Conservation (phyloP, 2,888 invertebrate genomes). For the Leptodirus hochenwartii region DNA sequence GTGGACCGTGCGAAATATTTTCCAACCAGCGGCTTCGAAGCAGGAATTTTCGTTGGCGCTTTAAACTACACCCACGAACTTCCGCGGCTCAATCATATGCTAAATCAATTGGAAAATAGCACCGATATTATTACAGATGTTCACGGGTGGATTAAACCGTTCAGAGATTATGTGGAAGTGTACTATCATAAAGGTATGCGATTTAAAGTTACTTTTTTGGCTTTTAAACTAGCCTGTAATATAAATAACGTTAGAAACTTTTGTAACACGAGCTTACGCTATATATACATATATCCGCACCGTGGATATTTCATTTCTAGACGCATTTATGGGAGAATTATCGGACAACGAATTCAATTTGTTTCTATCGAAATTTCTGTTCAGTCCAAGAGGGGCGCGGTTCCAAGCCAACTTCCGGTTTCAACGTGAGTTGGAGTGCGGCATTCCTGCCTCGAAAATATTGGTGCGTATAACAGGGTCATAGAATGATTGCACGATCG, state of each 20-base stretch:
- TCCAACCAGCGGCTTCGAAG: conserved; percentile 45
- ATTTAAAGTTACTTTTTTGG: no score
- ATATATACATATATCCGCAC: not conserved
- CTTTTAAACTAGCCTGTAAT: not conserved
- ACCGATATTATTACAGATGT: conserved; percentile 34
- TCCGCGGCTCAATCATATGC: conserved; percentile 34
- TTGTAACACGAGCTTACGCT: not conserved
- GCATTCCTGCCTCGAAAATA: conserved; percentile 36
- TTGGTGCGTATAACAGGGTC: conserved; percentile 26
- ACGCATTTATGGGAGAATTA: conserved; percentile 27
- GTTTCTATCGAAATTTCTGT: conserved; percentile 50
- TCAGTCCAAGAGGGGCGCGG: conserved; percentile 46
- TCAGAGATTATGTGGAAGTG: conserved; percentile 37
- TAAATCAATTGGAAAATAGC: conserved; percentile 32
- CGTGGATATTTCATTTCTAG: no score
- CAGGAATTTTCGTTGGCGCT: conserved; percentile 44
- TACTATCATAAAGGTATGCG: conserved; percentile 40
- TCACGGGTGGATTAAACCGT: conserved; percentile 46
- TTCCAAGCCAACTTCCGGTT: conserved; percentile 53
- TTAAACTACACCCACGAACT: conserved; percentile 47
- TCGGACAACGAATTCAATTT: conserved; percentile 36
- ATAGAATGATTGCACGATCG: no score
- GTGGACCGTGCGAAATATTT: conserved; percentile 37
- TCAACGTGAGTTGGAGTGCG: conserved; percentile 38
- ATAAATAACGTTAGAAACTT: not conserved